These are phyloP conservation scores for Ophion ventricosus DNA, from an alignment of 2,888 invertebrate genomes.

Conservation along the genomic window DNA sequence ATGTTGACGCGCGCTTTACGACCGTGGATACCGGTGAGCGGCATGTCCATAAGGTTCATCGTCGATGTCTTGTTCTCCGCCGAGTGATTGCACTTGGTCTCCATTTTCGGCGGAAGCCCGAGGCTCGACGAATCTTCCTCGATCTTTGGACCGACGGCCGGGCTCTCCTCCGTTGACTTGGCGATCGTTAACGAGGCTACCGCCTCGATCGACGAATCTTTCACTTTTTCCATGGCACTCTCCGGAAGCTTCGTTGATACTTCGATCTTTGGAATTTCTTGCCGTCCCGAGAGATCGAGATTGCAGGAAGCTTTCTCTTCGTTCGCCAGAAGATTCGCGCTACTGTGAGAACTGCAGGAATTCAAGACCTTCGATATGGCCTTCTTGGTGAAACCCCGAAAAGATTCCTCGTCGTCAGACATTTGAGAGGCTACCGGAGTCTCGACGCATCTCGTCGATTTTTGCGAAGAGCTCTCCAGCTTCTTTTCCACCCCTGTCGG, in stretches of 20 bases:
- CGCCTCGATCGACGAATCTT: conserved; percentile 25
- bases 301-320: conserved; percentile 71
- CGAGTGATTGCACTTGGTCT: conserved; percentile 68
- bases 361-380: conserved; percentile 77
- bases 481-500: conserved; percentile 37
- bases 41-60: conserved; percentile 76
- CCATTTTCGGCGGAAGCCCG: conserved; percentile 47
- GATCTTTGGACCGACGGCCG: conserved; percentile 31
- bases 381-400: conserved; percentile 82
- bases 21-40: conserved; percentile 78
- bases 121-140: conserved; percentile 28
- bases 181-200: background rate
- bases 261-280: conserved; percentile 52
- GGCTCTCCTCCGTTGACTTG: conserved; percentile 21
- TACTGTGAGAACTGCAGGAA: conserved; percentile 74
- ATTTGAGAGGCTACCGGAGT: conserved; percentile 78
- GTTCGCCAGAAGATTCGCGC: conserved; percentile 72
- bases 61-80: conserved; percentile 63
- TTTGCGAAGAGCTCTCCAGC: conserved; percentile 44
- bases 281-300: conserved; percentile 54
- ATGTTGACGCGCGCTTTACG: conserved; percentile 88
- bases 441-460: conserved; percentile 57
- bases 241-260: background rate
- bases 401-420: conserved; percentile 84
- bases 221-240: conserved; percentile 15